phyloP scores from a whole-genome alignment of 2,888 invertebrate species.

The Schizaphis graminum region DNA sequence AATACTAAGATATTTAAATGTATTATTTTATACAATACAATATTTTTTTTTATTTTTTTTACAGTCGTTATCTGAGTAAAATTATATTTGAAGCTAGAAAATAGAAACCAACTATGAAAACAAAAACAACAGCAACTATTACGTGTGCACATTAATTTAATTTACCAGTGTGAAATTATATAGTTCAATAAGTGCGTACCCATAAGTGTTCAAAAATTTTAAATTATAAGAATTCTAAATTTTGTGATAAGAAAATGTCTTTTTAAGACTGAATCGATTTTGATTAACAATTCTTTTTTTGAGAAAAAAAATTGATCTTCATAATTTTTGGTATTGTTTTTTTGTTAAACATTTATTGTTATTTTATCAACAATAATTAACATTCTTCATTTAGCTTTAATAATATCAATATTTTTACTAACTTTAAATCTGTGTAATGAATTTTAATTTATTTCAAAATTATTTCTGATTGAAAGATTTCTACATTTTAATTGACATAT shows the following conservation, averaged over 20 bases:
- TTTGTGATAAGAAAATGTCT: slow-evolving; percentile 61
- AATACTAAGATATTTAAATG: slow-evolving; percentile 11
- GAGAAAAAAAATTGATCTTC: not conserved
- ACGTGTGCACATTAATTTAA: not conserved
- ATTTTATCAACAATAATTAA: not conserved
- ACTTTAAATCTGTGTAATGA: not conserved
- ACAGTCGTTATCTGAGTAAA: not conserved
- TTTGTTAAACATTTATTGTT: not conserved
- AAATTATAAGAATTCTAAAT: slow-evolving; percentile 47
- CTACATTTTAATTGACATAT: not conserved
- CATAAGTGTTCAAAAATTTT: slow-evolving; percentile 44
- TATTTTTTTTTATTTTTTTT: not conserved
- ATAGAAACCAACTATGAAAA: not conserved
- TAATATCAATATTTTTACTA: not conserved
- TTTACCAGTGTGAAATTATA: slow-evolving; percentile 21
- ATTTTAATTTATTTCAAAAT: not conserved
- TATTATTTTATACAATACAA: not conserved
- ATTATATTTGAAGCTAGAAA: not conserved
- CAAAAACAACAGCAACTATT: not conserved
- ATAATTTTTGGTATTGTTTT: not conserved
- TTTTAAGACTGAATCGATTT: slow-evolving; percentile 51
- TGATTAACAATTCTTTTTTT: not conserved
- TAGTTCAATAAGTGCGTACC: not conserved
- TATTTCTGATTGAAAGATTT: not conserved
- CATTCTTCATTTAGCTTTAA: slow-evolving; percentile 7